Conservation (phyloP, 1,140 invertebrate genomes). For the Drosophila willistoni region DNA sequence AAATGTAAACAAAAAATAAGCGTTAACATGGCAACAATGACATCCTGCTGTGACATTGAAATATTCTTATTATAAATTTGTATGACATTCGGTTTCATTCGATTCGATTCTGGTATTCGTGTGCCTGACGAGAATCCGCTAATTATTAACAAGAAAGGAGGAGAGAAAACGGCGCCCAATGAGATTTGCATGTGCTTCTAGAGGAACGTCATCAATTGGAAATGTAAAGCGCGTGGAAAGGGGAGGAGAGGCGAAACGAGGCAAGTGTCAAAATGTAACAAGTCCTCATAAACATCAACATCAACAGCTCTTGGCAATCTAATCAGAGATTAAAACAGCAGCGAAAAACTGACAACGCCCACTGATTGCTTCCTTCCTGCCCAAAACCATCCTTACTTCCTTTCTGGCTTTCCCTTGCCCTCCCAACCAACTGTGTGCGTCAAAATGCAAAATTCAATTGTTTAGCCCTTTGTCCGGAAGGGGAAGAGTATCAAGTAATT, state of each 20-base stretch:
- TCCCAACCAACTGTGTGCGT: constrained; percentile 36
- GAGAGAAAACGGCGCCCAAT: too few relatives aligned
- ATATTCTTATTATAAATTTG: constrained; percentile 82
- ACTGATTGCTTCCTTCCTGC: constrained; percentile 58
- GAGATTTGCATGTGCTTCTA: too few relatives aligned
- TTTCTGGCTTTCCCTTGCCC: not conserved
- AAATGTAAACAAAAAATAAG: constrained; percentile 79
- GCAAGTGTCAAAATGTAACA: constrained; percentile 57
- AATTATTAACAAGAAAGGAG: constrained; percentile 35
- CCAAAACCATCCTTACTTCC: not conserved
- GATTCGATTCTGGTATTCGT: constrained; percentile 4
- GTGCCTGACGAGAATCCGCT: constrained; percentile 30
- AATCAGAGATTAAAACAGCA: constrained; percentile 82
- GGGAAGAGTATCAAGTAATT: constrained; percentile 45
- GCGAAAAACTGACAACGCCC: constrained; percentile 47
- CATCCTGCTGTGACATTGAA: constrained; percentile 80
- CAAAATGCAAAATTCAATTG: constrained; percentile 83
- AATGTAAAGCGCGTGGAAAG: not conserved
- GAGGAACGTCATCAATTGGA: too few relatives aligned
- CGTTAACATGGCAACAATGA: constrained; percentile 83
- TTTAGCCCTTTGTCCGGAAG: constrained; percentile 54
- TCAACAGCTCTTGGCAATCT: constrained; percentile 62
- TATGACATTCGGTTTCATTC: constrained; percentile 68
- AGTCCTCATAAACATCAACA: constrained; percentile 59
- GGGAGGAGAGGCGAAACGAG: not conserved